Percentiles rank a stretch among this genome's conserved stretches.
Evolutionary conservation across 2,113 vertebrate species (phyloP).

Genomic region (Nerophis ophidion): DNA sequence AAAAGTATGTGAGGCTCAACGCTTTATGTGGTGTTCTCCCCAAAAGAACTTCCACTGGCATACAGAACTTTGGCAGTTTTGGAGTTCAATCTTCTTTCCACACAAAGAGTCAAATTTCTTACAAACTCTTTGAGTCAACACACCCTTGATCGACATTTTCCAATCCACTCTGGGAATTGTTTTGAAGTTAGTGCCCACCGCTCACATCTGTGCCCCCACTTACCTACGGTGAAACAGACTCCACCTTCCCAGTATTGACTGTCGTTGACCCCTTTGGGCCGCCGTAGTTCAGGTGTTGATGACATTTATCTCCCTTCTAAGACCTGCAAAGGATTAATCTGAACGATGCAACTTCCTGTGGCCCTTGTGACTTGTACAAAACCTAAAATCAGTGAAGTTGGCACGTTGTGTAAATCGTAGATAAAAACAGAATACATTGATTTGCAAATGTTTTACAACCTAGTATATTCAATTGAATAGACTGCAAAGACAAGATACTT

Average conservation of each 20-base stretch:
- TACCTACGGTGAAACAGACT: background rate
- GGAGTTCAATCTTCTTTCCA: background rate
- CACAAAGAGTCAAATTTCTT: background rate
- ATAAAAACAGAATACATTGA: no score
- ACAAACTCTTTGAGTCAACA: background rate
- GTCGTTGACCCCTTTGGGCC: background rate
- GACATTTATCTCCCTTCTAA: no score
- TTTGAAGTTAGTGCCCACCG: background rate
- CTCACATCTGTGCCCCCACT: background rate
- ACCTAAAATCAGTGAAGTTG: no score
- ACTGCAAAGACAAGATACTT: no score
- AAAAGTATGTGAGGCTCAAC: slow-evolving; percentile 10
- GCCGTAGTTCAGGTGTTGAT: no score
- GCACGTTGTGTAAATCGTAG: no score
- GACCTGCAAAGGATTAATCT: no score
- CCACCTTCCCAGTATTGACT: background rate
- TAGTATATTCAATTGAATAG: no score
- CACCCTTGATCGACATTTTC: background rate
- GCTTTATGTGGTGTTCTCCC: slow-evolving; percentile 6
- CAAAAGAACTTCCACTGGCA: slow-evolving; percentile 2
- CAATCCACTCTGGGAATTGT: background rate
- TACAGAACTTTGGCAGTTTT: background rate
- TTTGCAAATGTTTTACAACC: no score
- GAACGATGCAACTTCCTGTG: no score
- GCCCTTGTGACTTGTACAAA: no score